Evolutionary conservation across 2,797 vertebrate genomes (phyloP).

Genomic region (Sebastes glaucus): DNA sequence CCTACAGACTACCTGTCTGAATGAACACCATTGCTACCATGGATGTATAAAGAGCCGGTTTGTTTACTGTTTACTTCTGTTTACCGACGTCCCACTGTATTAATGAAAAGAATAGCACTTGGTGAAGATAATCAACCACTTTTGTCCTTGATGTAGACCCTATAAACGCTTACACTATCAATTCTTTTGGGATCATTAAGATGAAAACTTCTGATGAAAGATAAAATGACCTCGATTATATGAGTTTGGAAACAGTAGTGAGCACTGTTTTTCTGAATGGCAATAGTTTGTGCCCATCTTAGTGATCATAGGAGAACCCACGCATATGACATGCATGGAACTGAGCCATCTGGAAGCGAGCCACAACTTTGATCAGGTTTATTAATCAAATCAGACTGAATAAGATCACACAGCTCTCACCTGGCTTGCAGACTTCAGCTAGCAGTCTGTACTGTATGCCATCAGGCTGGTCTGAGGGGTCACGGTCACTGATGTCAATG

Average conservation of each 20-base stretch:
- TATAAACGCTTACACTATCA: background rate
- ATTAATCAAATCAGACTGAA: background rate
- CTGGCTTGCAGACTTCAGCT: slow-evolving; percentile 88
- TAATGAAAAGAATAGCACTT: background rate
- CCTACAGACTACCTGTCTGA: too few species aligned
- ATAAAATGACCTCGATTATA: background rate
- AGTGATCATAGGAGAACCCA: background rate
- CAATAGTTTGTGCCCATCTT: background rate
- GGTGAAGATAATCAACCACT: background rate
- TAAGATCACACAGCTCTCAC: slow-evolving; percentile 68
- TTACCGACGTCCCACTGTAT: too few species aligned
- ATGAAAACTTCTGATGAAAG: background rate
- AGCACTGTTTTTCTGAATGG: background rate
- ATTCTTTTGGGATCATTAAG: background rate
- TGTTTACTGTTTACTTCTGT: too few species aligned
- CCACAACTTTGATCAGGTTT: background rate
- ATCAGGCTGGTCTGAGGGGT: slow-evolving; percentile 82
- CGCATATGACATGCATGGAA: background rate
- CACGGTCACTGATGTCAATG: slow-evolving; percentile 86
- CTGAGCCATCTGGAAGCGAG: background rate
- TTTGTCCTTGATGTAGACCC: background rate
- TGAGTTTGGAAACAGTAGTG: background rate
- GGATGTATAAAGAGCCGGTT: too few species aligned
- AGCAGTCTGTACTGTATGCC: slow-evolving; percentile 85
- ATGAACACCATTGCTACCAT: too few species aligned